phyloP scores from a whole-genome alignment of 2,888 invertebrate genomes.

The Thumatha senex region DNA sequence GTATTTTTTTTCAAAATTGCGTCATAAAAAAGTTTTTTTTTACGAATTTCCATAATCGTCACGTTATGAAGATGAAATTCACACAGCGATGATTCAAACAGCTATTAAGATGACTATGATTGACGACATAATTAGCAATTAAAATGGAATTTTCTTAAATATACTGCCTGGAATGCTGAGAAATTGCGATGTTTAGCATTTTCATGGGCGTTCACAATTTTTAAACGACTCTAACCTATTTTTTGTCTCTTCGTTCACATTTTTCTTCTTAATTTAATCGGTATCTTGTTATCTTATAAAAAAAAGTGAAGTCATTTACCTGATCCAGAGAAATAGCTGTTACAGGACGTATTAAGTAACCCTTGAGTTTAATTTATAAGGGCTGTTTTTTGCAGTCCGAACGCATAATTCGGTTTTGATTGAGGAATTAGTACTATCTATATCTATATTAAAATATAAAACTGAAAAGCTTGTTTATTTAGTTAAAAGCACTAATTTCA shows the following conservation, averaged over 20 bases:
- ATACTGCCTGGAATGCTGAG: background rate
- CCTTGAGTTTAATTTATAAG: no score
- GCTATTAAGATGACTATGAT: constrained; percentile 17
- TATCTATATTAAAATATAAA: no score
- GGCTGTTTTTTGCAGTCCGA: no score
- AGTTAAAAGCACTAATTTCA: no score
- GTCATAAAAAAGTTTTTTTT: constrained; percentile 1
- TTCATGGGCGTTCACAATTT: constrained; percentile 1
- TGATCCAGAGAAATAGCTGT: no score
- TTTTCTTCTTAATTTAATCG: background rate
- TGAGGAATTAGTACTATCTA: no score
- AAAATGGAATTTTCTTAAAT: constrained; percentile 13
- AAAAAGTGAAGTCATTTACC: no score
- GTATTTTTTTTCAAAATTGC: no score
- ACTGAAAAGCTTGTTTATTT: no score
- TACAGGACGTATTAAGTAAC: no score
- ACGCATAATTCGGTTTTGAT: no score
- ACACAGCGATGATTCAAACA: constrained; percentile 23
- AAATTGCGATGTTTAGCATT: constrained; percentile 4
- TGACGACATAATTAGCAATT: constrained; percentile 27
- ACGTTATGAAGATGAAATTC: constrained; percentile 35
- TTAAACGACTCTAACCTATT: background rate
- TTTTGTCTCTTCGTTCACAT: background rate
- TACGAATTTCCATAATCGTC: constrained; percentile 33
- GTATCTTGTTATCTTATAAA: no score